Base-by-base conservation (phyloP, 30 jellyfish, hydroid and myxozoan species). In the Cassiopea xamachana region DNA sequence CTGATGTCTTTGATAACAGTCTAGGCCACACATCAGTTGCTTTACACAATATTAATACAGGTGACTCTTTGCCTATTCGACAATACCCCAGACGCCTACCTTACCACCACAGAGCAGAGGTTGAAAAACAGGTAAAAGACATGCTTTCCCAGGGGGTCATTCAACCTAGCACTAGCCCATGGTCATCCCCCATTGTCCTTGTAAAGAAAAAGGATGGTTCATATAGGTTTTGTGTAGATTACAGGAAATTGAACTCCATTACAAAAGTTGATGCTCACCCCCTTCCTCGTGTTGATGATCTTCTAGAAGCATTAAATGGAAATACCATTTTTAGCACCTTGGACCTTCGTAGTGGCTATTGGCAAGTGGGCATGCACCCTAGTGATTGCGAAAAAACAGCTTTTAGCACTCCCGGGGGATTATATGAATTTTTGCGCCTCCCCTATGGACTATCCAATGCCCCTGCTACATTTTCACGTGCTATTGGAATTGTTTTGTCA, bases 121-220 rank as follows among this genome's bases (percentile, higher is more conserved):
- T 55, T 55, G 64, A 55, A 55, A 27, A 61, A 61, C 90, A 81
- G 69, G 90, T 81, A 15, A n/a, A 16, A 1, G 90, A 81, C 58
- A 81, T 81, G 90, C 84, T 81, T 7, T n/a, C 81, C 90, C 90
- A 77, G 62, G 93, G 89, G 69, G 82, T 89, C 18, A 89, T 89
- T 46, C 71, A 75, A 67, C 96, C 96, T 12, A 70, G 92, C 68
- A 18, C 81, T 27, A 80, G 89, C 68, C 97, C 94, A n/a, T 82
- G 94, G 94, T 67, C 90, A 8, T 82, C 94, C 2, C 97, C 94
- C 75, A 77, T 84, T 43, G 93, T 82, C 3, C 79, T 85, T 9
- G 93, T 75, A 9, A 73, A 85, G 48, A 85, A 85, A 44, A 12
- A 73, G 55, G 93, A 86, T 71, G 88, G 93, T 58, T 73, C 89